Base-by-base conservation (phyloP, 2,113 vertebrate species). In the Cheilinus undulatus region DNA sequence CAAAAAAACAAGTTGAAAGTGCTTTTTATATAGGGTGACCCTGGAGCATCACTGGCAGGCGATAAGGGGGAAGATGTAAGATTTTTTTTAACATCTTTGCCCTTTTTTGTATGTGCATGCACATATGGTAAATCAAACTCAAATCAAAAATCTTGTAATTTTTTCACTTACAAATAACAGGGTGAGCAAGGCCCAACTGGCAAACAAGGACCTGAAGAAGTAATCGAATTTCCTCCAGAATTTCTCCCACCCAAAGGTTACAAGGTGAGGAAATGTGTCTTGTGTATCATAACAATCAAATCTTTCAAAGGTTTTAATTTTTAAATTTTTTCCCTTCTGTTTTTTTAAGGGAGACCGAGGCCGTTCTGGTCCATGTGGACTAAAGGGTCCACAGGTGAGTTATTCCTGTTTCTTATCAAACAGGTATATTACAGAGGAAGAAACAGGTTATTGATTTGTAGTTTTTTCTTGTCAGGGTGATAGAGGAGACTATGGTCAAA, bases 161-260 rank as follows among this genome's bases (percentile, higher is more conserved):
- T 23, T 7, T 49, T 51, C 51, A 10, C 58, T 49, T 59, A 12
- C 7, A 38, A 49, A 32, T 72, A 53, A 2, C 36, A 91, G 90
- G 90, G 88, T 56, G 88, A 91, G 2, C 88, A 87, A 67, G 90
- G 90, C 4, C 51, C 13, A 12, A 81, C 85, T 23, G 88, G 90
- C 13, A 66, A 2, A 46, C 73, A 64, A 49, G 90, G 88, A 74
- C 53, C 52, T 48, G 80, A 82, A 57, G 88, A 90, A 80, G 3
- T 74, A 22, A 38, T 58, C 5, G 38, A 45, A 64, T 69, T 32
- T 26, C 86, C 86, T 28, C 27, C 48, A 54, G 53, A 56, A 0
- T 26, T 71, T 36, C 59, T 85, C 40, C 62, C 79, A 24, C 53
- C 63, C 3, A 85, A 80, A 73, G 90, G 86, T 30, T 20, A 51